Base-by-base conservation (phyloP, 2,888 invertebrate genomes). In the Hedya salicella region DNA sequence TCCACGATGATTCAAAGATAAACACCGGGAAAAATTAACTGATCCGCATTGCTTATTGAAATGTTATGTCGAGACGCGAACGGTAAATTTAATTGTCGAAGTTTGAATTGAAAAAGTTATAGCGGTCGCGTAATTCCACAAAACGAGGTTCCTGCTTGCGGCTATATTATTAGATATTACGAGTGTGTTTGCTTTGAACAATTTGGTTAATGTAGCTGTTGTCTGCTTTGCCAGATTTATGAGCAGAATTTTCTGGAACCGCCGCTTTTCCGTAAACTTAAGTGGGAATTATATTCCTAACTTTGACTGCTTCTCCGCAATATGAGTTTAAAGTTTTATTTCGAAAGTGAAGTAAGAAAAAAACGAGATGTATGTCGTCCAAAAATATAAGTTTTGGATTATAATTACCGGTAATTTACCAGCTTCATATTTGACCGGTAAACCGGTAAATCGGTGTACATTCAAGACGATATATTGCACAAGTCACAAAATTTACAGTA, bases 51-150 rank as follows among this genome's bases (percentile, higher is more conserved):
- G 81, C 78, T 86, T 86, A 88, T 88, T 88, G 87, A 89, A 90
- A 88, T 86, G 83, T 86, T 86, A 85, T 83, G 82, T 87, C 82
- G 79, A 81, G 82, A 83, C 86, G 83, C 82, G 77, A 75, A 79
- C 67, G 70, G 83, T 86, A 87, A 88, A 91, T 89, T 89, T 89
- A 90, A 90, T 91, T 91, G 89, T 87, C 81, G 82, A 90, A 91
- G 90, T 91, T 91, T 80, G 83, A 87, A 91, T 91, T 91, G 89
- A 91, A 91, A 91, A 91, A 91, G 91, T 91, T 91, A 85, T 75
- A 78, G 81, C 81, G 86, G 87, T 84, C 85, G 83, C 85, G 85
- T 89, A 88, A 87, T 88, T 88, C 80, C 77, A 79, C 82, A 69
- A 71, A 68, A 60, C 68, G 66, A 66, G 66, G 66, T 46, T 64